Conservation (phyloP, 1,140 invertebrate genomes). For the Megalonaias nervosa region DNA sequence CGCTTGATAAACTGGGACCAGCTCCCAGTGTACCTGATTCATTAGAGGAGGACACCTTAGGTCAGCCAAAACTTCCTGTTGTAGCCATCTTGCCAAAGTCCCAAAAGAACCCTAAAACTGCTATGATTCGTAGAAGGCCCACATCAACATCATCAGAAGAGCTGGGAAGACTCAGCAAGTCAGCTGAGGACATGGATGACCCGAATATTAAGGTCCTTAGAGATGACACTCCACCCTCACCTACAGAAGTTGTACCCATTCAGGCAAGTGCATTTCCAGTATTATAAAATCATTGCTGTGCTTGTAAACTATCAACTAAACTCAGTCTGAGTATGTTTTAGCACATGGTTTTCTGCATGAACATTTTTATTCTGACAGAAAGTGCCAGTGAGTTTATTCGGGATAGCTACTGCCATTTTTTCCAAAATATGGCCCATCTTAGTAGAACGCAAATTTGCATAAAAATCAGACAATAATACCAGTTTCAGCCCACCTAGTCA, state of each 20-base stretch:
- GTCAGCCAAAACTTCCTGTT: conserved; percentile 33
- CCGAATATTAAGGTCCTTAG: conserved; percentile 14
- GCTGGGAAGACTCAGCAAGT: conserved; percentile 29
- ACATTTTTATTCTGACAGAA: too few species aligned
- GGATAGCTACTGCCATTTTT: too few species aligned
- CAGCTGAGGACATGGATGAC: conserved; percentile 8
- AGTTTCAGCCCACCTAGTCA: too few species aligned
- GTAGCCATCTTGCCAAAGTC: conserved; percentile 31
- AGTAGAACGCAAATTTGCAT: too few species aligned
- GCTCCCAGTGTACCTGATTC: conserved; percentile 21
- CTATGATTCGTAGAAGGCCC: conserved; percentile 36
- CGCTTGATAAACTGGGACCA: conserved; percentile 17
- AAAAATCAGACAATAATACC: too few species aligned
- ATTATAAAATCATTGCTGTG: too few species aligned
- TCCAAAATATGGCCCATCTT: too few species aligned
- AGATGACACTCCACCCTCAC: conserved; percentile 20
- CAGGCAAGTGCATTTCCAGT: neutral
- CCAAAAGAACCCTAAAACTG: conserved; percentile 25
- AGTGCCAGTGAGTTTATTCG: too few species aligned
- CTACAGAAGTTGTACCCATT: conserved; percentile 37
- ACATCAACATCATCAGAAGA: conserved; percentile 44
- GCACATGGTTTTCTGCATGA: too few species aligned
- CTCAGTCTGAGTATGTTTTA: too few species aligned
- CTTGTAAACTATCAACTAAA: too few species aligned
- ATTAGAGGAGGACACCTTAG: conserved; percentile 1